Base-by-base conservation (phyloP, 2,888 invertebrate species). In the Morpho deidamia region DNA sequence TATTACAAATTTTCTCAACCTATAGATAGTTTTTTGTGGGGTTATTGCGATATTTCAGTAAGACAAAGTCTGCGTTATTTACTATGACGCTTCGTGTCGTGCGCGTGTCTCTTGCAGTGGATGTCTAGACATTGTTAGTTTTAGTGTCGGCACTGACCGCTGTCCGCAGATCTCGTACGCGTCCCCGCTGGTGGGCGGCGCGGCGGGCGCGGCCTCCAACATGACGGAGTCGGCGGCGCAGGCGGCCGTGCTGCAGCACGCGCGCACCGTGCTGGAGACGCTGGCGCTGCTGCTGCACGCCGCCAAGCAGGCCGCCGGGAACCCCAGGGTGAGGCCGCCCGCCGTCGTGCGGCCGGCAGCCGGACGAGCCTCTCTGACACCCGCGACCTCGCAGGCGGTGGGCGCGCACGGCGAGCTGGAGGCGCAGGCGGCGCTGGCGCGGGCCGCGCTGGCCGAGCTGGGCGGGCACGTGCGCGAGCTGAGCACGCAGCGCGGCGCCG, bases 211-310 rank as follows among this genome's bases (percentile, higher is more conserved):
- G 2, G 95, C 96, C 1, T 97, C 98, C 0, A 95, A 96, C 72
- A 95, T 97, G 78, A 92, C 95, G 7, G 97, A 97, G 78, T 95
- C 96, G 0, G 93, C 93, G 70, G 95, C 95, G 66, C 99, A 99
- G 83, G 94, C 95, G 76, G 92, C 93, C 44, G 86, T 99, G 51
- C 89, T 99, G 58, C 96, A 98, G 74, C 97, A 98, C 83, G 93
- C 97, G 2, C 96, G 99, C 76, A 98, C 99, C 0, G 97, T 99
- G 50, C 93, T 97, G 0, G 99, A 99, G 87, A 95, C 97, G n/a
- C 94, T 96, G 2, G 89, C 97, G 7, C 96, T 97, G 68, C 90
- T 98, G 58, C 91, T 98, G 45, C 94, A 94, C 63, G 94, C 95
- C 0, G 93, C 96, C 1, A 96, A 97, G 72, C 95, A 97, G 70